A percentile compares a stretch with the other conserved stretches of the same genome.
Evolutionary conservation across 2,888 invertebrate species (phyloP).

Genomic region (Phymatocera aterrima): DNA sequence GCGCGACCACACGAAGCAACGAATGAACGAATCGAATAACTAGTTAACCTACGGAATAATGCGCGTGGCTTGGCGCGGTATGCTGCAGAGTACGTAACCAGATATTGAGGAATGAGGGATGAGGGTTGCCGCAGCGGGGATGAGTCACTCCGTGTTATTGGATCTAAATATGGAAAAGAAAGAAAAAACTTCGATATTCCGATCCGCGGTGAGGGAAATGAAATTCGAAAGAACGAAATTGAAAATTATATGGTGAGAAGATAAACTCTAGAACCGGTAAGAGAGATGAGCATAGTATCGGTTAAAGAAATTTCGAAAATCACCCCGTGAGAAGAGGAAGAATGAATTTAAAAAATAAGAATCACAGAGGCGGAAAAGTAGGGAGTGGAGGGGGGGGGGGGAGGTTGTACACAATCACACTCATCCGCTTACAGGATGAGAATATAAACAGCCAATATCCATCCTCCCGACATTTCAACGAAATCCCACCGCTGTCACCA

Average conservation of each 20-base stretch:
- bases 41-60: background rate
- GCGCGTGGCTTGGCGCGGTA: background rate
- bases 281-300: too few relatives aligned
- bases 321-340: background rate
- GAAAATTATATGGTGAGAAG: too few relatives aligned
- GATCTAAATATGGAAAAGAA: background rate
- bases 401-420: too few relatives aligned
- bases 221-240: too few relatives aligned
- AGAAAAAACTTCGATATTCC: background rate
- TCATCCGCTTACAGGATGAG: too few relatives aligned
- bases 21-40: background rate
- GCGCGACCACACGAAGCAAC: background rate
- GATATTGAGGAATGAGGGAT: background rate
- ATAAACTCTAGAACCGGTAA: too few relatives aligned
- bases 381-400: too few relatives aligned
- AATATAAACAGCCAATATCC: too few relatives aligned
- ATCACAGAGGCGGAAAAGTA: background rate
- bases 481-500: background rate
- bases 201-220: too few relatives aligned
- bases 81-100: too few relatives aligned
- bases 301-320: too few relatives aligned
- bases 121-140: background rate
- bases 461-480: too few relatives aligned
- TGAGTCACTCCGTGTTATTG: slow-evolving; percentile 9
- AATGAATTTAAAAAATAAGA: background rate